phyloP scores from a whole-genome alignment of 2,888 invertebrate species.

The Cephus sareptanus region DNA sequence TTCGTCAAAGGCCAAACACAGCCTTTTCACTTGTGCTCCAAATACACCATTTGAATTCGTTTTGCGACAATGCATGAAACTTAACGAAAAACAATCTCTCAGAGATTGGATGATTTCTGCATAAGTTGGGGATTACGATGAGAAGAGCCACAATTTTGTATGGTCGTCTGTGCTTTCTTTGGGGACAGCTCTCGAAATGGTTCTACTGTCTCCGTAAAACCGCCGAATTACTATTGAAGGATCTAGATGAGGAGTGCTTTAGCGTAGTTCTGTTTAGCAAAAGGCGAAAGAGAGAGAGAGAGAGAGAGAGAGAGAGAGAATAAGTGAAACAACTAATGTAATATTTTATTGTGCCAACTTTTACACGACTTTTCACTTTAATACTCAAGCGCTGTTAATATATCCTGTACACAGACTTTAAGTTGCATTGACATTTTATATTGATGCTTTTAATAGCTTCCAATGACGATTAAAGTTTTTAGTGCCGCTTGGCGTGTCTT shows the following conservation, averaged over 20 bases:
- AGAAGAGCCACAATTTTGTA: background rate
- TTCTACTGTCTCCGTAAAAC: background rate
- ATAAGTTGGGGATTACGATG: background rate
- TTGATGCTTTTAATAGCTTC: slow-evolving; percentile 29
- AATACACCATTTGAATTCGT: background rate
- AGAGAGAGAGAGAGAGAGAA: background rate
- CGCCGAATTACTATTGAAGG: background rate
- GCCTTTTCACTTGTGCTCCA: background rate
- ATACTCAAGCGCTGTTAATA: slow-evolving; percentile 5
- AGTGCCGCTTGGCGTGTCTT: slow-evolving; percentile 32
- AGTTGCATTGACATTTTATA: slow-evolving; percentile 25
- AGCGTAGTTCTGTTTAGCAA: background rate
- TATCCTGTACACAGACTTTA: slow-evolving; percentile 23
- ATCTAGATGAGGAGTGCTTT: background rate
- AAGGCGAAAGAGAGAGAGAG: background rate
- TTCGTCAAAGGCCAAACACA: background rate
- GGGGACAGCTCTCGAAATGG: background rate
- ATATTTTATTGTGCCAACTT: slow-evolving; percentile 29
- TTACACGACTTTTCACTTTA: slow-evolving; percentile 15
- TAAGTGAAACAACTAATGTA: slow-evolving; percentile 3
- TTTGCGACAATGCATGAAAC: background rate
- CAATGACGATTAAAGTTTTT: slow-evolving; percentile 37
- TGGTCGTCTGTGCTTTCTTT: background rate
- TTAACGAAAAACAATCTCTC: background rate
- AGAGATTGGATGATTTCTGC: background rate